Conservation (phyloP, 2,113 vertebrate species). For the Hippocampus comes region DNA sequence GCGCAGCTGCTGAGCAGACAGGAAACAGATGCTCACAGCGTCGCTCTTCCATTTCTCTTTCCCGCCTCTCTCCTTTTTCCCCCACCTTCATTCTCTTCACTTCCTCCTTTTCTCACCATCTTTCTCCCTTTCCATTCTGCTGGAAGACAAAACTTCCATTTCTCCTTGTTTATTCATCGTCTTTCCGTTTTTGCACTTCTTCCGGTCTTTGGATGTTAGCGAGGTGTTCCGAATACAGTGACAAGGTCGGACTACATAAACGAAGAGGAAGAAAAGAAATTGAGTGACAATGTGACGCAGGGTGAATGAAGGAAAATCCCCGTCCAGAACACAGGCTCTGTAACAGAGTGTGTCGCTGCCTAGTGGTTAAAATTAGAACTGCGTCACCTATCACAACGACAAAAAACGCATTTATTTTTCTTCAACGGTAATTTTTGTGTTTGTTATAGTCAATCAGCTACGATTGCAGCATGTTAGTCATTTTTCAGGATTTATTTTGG, state of each 20-base stretch:
- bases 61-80: slow-evolving; percentile 23
- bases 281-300: background rate
- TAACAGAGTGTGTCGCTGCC: slow-evolving; percentile 44
- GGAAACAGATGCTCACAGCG: slow-evolving; percentile 67
- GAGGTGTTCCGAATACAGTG: background rate
- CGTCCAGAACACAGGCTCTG: too few species aligned
- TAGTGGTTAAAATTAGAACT: slow-evolving; percentile 30
- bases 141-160: background rate
- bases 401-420: too few species aligned
- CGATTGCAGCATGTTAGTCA: too few species aligned
- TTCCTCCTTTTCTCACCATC: slow-evolving; percentile 23
- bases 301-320: background rate
- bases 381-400: background rate
- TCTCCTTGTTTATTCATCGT: slow-evolving; percentile 10
- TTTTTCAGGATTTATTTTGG: too few species aligned
- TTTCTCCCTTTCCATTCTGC: slow-evolving; percentile 10
- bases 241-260: too few species aligned
- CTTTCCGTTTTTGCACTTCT: background rate
- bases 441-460: too few species aligned
- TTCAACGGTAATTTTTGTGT: too few species aligned
- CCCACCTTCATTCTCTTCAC: slow-evolving; percentile 9
- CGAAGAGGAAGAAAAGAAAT: too few species aligned
- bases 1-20: slow-evolving; percentile 66
- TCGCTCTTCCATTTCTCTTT: slow-evolving; percentile 41
- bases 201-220: background rate